Percentiles rank a stretch among this genome's conserved stretches.
These are phyloP conservation scores for Ellobius talpinus DNA, from an alignment of 2,113 vertebrate genomes.

Conservation along the genomic window DNA sequence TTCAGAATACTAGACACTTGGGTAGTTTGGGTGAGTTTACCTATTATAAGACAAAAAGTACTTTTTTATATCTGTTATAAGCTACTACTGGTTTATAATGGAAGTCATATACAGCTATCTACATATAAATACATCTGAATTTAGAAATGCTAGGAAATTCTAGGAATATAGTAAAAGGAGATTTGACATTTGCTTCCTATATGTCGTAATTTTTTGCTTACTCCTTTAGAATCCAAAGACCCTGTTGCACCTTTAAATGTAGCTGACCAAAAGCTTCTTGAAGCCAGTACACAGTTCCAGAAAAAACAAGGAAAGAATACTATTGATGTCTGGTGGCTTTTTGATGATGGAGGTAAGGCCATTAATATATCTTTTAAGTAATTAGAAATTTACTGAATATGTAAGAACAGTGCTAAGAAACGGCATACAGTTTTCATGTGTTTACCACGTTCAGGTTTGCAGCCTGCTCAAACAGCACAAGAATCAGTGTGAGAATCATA, in stretches of 20 bases:
- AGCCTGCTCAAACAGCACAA: neutral
- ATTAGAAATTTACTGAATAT: constrained; percentile 21
- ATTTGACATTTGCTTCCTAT: constrained; percentile 44
- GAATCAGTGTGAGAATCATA: neutral
- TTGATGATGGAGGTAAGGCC: constrained; percentile 96
- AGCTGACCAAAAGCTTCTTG: constrained; percentile 95
- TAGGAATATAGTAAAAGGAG: constrained; percentile 37
- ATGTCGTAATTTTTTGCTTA: constrained; percentile 37
- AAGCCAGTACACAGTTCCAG: constrained; percentile 96
- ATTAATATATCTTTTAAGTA: neutral
- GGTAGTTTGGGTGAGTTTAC: constrained; percentile 37
- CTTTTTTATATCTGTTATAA: constrained; percentile 47
- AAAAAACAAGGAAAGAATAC: constrained; percentile 98
- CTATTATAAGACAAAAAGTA: neutral
- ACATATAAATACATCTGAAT: constrained; percentile 15
- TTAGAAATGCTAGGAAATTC: constrained; percentile 41
- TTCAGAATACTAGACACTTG: constrained; percentile 58
- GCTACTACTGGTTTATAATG: neutral
- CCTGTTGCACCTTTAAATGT: constrained; percentile 90
- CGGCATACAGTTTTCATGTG: too few relatives aligned
- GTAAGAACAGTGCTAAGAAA: neutral
- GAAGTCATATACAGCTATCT: neutral
- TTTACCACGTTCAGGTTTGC: neutral
- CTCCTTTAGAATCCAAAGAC: constrained; percentile 90
- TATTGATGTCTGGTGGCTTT: constrained; percentile 99